Conservation (phyloP, 2,797 vertebrate genomes). For the Leucoraja ocellata region DNA sequence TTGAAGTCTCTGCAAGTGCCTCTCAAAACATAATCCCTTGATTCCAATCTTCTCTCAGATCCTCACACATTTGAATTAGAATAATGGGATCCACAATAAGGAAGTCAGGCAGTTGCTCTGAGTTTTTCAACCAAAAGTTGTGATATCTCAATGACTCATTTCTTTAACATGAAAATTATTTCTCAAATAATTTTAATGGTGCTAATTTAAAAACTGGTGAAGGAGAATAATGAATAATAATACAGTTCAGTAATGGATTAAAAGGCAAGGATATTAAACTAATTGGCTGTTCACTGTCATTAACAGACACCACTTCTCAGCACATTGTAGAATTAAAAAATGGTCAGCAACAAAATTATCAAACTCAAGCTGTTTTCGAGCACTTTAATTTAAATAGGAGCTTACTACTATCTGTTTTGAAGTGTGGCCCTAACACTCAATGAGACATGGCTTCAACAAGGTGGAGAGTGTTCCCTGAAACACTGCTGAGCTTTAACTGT, state of each 20-base stretch:
- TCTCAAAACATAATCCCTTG: background rate
- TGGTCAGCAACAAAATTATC: background rate
- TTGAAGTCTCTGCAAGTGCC: background rate
- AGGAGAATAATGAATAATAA: constrained; percentile 58
- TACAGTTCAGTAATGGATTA: background rate
- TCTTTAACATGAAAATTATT: constrained; percentile 59
- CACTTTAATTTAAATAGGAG: background rate
- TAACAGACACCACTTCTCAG: background rate
- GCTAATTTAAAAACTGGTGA: constrained; percentile 72
- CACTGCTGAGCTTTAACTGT: background rate
- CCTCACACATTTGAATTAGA: background rate
- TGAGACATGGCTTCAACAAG: no score
- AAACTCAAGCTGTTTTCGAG: background rate
- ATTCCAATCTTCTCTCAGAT: background rate
- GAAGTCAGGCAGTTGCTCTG: constrained; percentile 49
- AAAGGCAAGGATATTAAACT: background rate
- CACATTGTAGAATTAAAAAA: background rate
- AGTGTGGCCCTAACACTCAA: no score
- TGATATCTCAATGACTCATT: constrained; percentile 47
- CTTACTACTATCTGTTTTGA: background rate
- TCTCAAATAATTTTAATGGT: constrained; percentile 61
- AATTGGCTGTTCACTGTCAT: background rate
- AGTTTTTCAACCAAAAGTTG: constrained; percentile 52
- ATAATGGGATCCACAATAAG: constrained; percentile 42
- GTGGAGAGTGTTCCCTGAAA: background rate